Base-by-base conservation (phyloP, 2,888 invertebrate genomes). In the Nysson spinosus region DNA sequence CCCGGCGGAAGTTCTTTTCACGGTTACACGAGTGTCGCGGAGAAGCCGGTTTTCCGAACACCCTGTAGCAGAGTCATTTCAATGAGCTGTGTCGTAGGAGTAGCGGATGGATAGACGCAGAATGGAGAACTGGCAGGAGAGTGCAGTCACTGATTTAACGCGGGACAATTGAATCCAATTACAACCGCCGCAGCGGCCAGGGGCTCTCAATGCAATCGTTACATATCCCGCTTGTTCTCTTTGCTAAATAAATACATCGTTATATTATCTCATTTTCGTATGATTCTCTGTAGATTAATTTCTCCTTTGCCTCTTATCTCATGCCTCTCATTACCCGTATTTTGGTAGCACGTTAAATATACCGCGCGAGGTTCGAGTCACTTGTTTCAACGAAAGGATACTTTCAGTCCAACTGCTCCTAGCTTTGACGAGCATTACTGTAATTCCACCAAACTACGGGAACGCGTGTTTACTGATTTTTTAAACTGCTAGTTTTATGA, bases 101-200 rank as follows among this genome's bases (percentile, higher is more conserved):
- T 72, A 78, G 79, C 77, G 81, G 79, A 80, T 76, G 81, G 79
- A 84, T 80, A 74, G 78, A 77, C 79, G 74, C 68, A 74, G 78
- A 80, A 75, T 69, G 75, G 71, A 73, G 77, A 77, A 73, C 69
- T 72, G 77, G 69, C 72, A 71, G 75, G 72, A 73, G 81, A 79
- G 81, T 77, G 82, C 83, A 84, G 85, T 84, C 83, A 83, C 85
- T 85, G 85, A 86, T 86, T 86, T 85, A 86, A 86, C 85, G 85
- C 84, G 85, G 86, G 85, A 86, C 86, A 86, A 86, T 86, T 85
- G 85, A 86, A 86, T 86, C 85, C 85, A 86, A 86, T 86, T 86
- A 86, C 86, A 85, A 85, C 78, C 79, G 80, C 84, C 80, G 83
- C 77, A 75, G 78, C 75, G 56, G 72, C 63, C 81, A 80, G 79